A percentile compares a stretch with the other conserved stretches of the same genome.
Conservation (phyloP, 2,797 vertebrate species). For the Squalus acanthias region DNA sequence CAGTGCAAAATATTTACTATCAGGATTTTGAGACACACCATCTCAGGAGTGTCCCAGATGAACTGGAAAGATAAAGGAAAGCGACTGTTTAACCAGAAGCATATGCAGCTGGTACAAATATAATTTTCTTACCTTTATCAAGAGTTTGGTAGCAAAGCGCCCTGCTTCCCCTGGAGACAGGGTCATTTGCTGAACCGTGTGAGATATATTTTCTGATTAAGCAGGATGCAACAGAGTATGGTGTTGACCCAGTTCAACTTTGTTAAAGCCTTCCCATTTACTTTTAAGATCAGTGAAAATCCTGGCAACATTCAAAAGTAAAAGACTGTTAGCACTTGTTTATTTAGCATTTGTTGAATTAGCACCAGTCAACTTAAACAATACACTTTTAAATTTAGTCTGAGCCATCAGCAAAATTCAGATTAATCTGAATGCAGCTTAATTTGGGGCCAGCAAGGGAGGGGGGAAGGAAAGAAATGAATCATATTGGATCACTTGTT, state of each 20-base stretch:
- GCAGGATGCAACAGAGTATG: neutral
- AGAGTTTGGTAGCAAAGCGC: neutral
- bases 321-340: neutral
- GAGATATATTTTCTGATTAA: neutral
- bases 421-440: neutral
- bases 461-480: too few relatives aligned
- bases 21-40: neutral
- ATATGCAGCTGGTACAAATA: neutral
- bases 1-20: neutral
- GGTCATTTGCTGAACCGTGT: neutral
- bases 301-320: neutral
- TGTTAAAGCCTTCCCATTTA: neutral
- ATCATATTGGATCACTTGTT: too few relatives aligned
- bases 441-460: neutral
- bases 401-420: too few relatives aligned
- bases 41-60: neutral
- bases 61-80: neutral
- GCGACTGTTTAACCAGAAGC: neutral
- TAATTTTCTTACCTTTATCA: neutral
- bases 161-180: neutral
- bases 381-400: neutral
- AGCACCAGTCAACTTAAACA: neutral
- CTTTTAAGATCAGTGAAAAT: neutral
- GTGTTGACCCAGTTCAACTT: neutral
- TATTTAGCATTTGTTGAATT: neutral